Evolutionary conservation across 2,797 vertebrate species (phyloP), one percentile per base, ranked within the genome.

Genomic region (Notolepis coatsorum): DNA sequence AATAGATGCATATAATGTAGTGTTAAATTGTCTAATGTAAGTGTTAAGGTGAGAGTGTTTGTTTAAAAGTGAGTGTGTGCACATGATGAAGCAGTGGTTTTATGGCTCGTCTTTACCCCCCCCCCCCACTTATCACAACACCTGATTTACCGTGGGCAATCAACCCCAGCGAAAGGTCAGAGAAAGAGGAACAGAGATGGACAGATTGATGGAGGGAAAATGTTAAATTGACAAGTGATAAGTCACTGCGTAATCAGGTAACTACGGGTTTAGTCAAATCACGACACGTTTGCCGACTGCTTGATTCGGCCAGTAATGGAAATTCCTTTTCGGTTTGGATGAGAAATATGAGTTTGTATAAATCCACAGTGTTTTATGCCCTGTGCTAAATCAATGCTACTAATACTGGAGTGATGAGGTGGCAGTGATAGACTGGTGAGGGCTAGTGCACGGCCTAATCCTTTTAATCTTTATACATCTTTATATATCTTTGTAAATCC

Each of bases 381-480:
- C 24, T 9, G 17, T 25, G n/a, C 43, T 30, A 24, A 68, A 57
- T 68, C 25, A 55, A 13, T 42, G 39, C 35, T 15, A 61, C 43
- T 39, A 30, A 57, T 50, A n/a, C 41, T 45, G 50, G 41, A 38
- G 33, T 54, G 18, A 37, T 30, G 45, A 56, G 2, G 41, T 5
- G 33, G 28, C n/a, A 13, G 27, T 35, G 46, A 25, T 50, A 10
- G 27, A 42, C 43, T 52, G 38, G 48, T 23, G 9, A 38, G 33
- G 13, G n/a, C 39, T 2, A 27, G 15, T 20, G 45, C 8, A 17
- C 10, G 4, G 43, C 24, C 10, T 23, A 56, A 52, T 28, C 9
- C 18, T 53, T n/a, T 47, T 24, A 42, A 45, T 55, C 23, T 48
- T 60, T 37, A 56, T 51, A 35, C 30, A 31, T 54, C 51, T 43